These are phyloP conservation scores for Ataeniobius toweri DNA, from an alignment of 2,797 vertebrate genomes.

Conservation along the genomic window DNA sequence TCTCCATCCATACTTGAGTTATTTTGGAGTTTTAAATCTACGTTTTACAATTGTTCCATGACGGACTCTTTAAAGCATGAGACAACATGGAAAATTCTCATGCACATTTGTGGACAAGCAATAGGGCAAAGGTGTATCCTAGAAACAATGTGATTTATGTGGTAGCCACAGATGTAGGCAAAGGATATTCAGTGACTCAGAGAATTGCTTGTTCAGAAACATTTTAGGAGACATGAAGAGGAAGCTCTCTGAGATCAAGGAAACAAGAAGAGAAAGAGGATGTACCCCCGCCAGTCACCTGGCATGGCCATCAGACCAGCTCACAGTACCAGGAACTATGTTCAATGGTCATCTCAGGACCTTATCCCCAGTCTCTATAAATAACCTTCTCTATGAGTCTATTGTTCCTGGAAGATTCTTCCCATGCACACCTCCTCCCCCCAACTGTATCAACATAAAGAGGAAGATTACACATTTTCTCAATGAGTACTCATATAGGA, in stretches of 20 bases:
- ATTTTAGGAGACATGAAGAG: conserved; percentile 37
- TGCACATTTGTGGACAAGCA: background rate
- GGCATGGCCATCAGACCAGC: conserved; percentile 49
- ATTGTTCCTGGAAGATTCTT: conserved; percentile 73
- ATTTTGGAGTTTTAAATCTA: background rate
- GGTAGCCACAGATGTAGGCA: conserved; percentile 35
- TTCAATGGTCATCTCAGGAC: conserved; percentile 51
- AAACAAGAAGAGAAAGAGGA: conserved; percentile 71
- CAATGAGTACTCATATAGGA: conserved; percentile 37
- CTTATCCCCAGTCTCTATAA: conserved; percentile 61
- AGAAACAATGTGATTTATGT: conserved; percentile 48
- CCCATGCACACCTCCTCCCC: conserved; percentile 31
- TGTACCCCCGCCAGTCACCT: conserved; percentile 57
- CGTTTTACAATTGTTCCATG: background rate
- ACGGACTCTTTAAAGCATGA: background rate
- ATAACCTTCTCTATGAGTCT: conserved; percentile 63
- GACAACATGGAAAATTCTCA: background rate
- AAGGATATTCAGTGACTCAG: conserved; percentile 43
- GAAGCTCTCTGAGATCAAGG: conserved; percentile 49
- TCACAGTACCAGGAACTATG: conserved; percentile 51
- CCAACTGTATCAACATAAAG: conserved; percentile 12
- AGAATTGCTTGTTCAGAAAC: conserved; percentile 45
- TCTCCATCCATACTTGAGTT: background rate
- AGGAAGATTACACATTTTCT: conserved; percentile 59
- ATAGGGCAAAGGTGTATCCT: conserved; percentile 20